phyloP scores from a whole-genome alignment of 1,140 invertebrate species.

The Drosophila nikananu region DNA sequence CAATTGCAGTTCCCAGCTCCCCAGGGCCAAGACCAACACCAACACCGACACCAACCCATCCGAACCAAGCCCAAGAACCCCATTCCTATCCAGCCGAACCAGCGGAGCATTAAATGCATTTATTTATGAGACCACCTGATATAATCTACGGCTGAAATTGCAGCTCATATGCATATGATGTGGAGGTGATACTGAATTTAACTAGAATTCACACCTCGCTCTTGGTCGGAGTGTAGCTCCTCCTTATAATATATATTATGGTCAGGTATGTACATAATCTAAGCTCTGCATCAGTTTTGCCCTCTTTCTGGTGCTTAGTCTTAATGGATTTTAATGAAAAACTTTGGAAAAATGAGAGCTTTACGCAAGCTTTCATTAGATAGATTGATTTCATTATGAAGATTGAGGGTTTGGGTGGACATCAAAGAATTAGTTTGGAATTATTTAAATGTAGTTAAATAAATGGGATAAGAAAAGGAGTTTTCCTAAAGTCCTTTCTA shows the following conservation, averaged over 20 bases:
- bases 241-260: constrained; percentile 40
- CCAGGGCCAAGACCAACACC: constrained; percentile 30
- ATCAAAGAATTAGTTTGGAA: not conserved
- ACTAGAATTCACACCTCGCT: constrained; percentile 75
- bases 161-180: constrained; percentile 71
- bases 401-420: not conserved
- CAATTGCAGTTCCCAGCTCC: constrained; percentile 44
- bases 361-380: not conserved
- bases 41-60: constrained; percentile 18
- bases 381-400: not conserved
- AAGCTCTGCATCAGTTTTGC: constrained; percentile 9
- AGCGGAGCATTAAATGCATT: constrained; percentile 76
- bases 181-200: constrained; percentile 73
- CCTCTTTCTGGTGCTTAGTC: constrained; percentile 2
- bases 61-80: constrained; percentile 18
- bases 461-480: not conserved
- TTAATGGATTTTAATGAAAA: not conserved
- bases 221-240: constrained; percentile 11
- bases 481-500: too few relatives aligned
- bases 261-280: constrained; percentile 29
- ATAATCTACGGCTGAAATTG: constrained; percentile 62
- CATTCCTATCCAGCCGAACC: constrained; percentile 19
- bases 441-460: too few relatives aligned
- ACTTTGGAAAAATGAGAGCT: not conserved
- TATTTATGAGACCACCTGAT: constrained; percentile 75